Percentiles rank a stretch among this genome's conserved stretches.
Evolutionary conservation across 2,888 invertebrate species (phyloP).

Genomic region (Leptinotarsa peninsularis): DNA sequence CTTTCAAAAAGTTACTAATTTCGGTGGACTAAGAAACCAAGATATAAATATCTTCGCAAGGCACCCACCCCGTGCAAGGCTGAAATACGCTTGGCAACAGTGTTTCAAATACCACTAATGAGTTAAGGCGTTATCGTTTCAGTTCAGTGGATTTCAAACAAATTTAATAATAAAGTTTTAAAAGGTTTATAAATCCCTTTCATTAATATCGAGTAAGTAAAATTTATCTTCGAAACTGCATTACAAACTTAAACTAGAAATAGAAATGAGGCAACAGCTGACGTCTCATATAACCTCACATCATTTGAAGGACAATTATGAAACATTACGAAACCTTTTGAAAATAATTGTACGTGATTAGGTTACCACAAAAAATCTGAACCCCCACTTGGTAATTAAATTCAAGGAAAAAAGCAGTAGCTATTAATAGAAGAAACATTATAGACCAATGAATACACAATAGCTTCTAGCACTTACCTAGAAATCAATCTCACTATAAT

Average conservation of each 20-base stretch:
- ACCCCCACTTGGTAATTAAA: background rate
- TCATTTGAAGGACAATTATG: background rate
- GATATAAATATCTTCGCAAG: background rate
- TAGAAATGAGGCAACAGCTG: background rate
- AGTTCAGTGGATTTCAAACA: no score
- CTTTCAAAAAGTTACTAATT: no score
- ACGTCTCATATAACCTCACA: slow-evolving; percentile 15
- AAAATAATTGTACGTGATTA: background rate
- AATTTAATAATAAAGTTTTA: no score
- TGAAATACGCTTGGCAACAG: no score
- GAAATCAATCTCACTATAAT: background rate
- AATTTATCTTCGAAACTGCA: background rate
- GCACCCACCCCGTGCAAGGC: no score
- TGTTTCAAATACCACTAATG: no score
- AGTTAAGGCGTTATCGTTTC: no score
- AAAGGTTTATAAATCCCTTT: no score
- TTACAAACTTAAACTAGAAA: background rate
- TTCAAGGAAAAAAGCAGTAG: background rate
- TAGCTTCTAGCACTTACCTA: background rate
- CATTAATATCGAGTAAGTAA: background rate
- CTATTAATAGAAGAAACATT: background rate
- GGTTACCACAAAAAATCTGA: background rate
- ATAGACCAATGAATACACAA: background rate
- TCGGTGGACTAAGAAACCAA: no score
- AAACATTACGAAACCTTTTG: background rate